Conservation (phyloP, 2,113 vertebrate genomes). For the Daphoenositta chrysoptera region DNA sequence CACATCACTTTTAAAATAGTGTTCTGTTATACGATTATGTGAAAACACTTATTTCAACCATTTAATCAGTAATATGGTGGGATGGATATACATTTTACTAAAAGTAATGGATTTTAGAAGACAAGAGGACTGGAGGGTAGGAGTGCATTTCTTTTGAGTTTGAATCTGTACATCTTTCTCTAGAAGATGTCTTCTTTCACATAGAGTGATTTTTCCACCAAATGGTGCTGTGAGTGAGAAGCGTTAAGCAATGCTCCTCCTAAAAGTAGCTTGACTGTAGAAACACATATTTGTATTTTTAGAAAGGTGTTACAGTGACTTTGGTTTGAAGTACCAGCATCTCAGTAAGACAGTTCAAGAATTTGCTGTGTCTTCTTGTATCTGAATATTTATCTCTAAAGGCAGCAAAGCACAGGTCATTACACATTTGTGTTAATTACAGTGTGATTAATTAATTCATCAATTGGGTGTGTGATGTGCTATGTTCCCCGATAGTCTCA, state of each 20-base stretch:
- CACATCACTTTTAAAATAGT: neutral
- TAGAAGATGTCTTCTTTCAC: neutral
- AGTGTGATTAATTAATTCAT: neutral
- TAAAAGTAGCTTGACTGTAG: neutral
- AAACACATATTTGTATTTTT: neutral
- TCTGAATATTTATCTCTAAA: neutral
- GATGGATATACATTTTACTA: neutral
- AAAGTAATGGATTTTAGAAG: neutral
- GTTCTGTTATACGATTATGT: rapidly evolving
- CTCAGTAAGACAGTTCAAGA: neutral
- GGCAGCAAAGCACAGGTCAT: neutral
- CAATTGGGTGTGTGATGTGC: neutral
- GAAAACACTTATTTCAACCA: neutral
- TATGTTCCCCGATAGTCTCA: neutral
- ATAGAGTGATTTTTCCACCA: neutral
- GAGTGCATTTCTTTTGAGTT: neutral
- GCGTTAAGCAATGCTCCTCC: neutral
- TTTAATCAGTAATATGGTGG: neutral
- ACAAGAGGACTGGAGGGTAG: neutral
- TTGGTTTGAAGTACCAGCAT: neutral
- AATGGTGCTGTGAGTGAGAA: neutral
- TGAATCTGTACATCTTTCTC: neutral
- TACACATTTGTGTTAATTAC: neutral
- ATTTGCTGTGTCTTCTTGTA: neutral
- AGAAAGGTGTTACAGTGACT: neutral